Conservation (phyloP, 2,797 vertebrate genomes). For the Ctenopoma kingsleyae region DNA sequence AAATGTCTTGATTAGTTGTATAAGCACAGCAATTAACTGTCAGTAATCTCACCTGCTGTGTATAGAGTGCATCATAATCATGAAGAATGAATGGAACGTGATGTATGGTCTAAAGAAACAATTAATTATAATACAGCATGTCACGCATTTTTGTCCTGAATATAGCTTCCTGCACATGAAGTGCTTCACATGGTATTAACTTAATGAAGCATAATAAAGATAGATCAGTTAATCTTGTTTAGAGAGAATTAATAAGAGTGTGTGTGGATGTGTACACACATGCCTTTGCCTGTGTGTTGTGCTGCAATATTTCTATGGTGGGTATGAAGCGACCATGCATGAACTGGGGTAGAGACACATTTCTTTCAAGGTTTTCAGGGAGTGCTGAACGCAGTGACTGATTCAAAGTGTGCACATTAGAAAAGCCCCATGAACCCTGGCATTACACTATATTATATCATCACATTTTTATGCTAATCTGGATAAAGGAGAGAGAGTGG, state of each 20-base stretch:
- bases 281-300: not conserved
- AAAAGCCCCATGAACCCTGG: conserved; percentile 53
- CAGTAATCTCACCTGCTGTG: conserved; percentile 35
- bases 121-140: conserved; percentile 41
- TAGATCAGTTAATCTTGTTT: conserved; percentile 54
- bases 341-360: conserved; percentile 29
- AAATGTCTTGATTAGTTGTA: conserved; percentile 3
- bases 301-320: conserved; percentile 19
- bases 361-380: conserved; percentile 41
- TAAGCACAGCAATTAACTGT: conserved; percentile 39
- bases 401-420: conserved; percentile 59
- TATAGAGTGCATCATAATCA: conserved; percentile 34
- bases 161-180: conserved; percentile 17
- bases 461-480: conserved; percentile 64
- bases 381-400: conserved; percentile 26
- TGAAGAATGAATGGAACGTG: conserved; percentile 26
- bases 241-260: conserved; percentile 34
- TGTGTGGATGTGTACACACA: conserved; percentile 8
- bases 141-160: conserved; percentile 31
- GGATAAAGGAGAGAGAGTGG: conserved; percentile 12
- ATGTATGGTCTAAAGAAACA: conserved; percentile 55
- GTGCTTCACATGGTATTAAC: conserved; percentile 55
- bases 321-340: conserved; percentile 14
- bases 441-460: conserved; percentile 47
- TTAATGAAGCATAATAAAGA: conserved; percentile 66